Evolutionary conservation across 2,113 vertebrate species (phyloP), one percentile per base, ranked within the genome.

Genomic region (Nothocercus julius): DNA sequence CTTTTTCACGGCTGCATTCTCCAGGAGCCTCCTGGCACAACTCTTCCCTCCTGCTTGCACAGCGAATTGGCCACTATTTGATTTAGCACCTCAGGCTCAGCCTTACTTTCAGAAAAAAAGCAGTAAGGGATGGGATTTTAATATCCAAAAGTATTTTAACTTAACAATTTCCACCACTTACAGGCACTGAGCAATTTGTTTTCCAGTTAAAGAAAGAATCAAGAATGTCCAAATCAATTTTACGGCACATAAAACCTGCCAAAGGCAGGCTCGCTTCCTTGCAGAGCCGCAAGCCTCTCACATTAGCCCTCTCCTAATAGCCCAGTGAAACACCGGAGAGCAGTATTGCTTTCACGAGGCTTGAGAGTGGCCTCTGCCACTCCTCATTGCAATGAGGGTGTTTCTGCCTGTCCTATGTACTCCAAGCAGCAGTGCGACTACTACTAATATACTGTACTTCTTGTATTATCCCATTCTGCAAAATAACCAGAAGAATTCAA

Each of bases 221-320:
- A 90, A 68, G 61, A 59, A 90, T 27, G 51, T 51, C 36, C 32
- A 87, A 67, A 92, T 83, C 36, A 70, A 85, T 80, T 92, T 91
- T 92, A 91, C 51, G 85, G 63, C 27, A 63, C 73, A 67, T 34
- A 73, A 21, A 80, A 63, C 73, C 58, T 82, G 72, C n/a, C 89
- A 95, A 93, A 83, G 51, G 38, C 17, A 5, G 34, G 63, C 44
- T 92, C 19, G 62, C 67, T 85, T 95, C 79, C 85, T 91, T 18
- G 30, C 74, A 27, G 24, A 93, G 44, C n/a, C 59, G 24, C 51
- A 64, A 11, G 68, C 0, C 0, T 82, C 90, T 72, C 80, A 61
- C 64, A 82, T 86, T 93, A 88, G 90, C 56, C 83, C 61, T 94
- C 86, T 68, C 79, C 13, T 94, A 95, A 92, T 11, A 93, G 91